Conservation (phyloP, 1,140 invertebrate genomes). For the Chironomus tepperi region DNA sequence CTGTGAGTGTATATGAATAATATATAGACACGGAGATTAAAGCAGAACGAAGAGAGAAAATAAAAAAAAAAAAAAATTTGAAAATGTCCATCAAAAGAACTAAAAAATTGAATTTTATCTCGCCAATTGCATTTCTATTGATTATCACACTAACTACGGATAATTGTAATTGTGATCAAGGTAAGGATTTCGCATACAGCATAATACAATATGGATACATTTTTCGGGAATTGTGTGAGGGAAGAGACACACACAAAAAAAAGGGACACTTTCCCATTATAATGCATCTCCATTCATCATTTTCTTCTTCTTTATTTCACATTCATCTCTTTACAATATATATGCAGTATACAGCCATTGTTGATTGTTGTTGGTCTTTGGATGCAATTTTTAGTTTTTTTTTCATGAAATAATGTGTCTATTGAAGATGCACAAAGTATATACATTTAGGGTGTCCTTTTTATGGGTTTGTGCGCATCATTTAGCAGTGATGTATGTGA, state of each 20-base stretch:
- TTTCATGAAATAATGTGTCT: background rate
- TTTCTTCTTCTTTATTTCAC: background rate
- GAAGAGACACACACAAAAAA: background rate
- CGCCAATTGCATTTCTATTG: slow-evolving; percentile 16
- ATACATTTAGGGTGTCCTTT: no score
- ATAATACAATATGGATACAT: background rate
- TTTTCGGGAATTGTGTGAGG: background rate
- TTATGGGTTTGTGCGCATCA: no score
- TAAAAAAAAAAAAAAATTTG: background rate
- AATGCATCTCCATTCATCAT: background rate
- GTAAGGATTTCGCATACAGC: background rate
- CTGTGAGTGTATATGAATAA: no score
- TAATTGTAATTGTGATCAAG: slow-evolving; percentile 15
- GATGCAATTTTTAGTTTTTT: background rate
- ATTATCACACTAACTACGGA: background rate
- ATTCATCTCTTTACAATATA: background rate
- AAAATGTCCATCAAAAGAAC: background rate
- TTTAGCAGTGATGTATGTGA: background rate
- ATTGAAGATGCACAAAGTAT: background rate
- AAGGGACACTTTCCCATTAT: background rate
- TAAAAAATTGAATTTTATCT: background rate
- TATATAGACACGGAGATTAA: no score
- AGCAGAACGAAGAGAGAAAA: background rate
- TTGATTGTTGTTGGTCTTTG: slow-evolving; percentile 18
- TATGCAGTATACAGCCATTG: background rate